Conservation (phyloP, 2,888 invertebrate species). For the Spisula subtruncata region DNA sequence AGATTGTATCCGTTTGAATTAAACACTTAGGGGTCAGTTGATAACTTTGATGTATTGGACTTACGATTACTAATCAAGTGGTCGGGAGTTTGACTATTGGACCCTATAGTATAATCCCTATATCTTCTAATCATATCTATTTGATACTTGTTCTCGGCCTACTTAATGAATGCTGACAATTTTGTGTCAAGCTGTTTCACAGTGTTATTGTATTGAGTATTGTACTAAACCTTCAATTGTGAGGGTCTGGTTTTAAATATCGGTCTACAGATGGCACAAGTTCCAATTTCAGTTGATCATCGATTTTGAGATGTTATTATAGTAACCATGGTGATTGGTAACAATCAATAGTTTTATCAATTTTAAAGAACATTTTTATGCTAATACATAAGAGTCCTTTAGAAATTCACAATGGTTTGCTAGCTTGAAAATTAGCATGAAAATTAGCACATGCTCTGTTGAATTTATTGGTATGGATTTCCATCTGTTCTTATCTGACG, state of each 20-base stretch:
- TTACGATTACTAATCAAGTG: not conserved
- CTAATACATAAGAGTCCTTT: not conserved
- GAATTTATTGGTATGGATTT: not conserved
- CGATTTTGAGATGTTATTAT: constrained; percentile 7
- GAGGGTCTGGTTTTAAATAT: not conserved
- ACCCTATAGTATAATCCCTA: not conserved
- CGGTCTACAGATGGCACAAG: not conserved
- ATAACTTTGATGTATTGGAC: not conserved
- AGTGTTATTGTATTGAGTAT: too few relatives aligned
- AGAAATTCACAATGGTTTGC: not conserved
- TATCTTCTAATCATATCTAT: not conserved
- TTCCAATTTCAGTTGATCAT: not conserved
- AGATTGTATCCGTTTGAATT: too few relatives aligned
- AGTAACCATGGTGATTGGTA: not conserved
- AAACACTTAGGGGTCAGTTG: not conserved
- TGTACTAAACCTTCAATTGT: too few relatives aligned
- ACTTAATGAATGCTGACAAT: not conserved
- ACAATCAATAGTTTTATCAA: constrained; percentile 15
- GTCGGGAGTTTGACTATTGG: not conserved
- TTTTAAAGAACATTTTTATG: not conserved
- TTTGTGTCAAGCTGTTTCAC: not conserved
- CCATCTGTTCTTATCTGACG: constrained; percentile 4
- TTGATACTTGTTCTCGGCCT: not conserved
- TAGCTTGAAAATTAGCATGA: not conserved
- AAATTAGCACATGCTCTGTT: not conserved